These are phyloP conservation scores for Piscicola geometra DNA, from an alignment of 2,888 invertebrate genomes.

Conservation along the genomic window DNA sequence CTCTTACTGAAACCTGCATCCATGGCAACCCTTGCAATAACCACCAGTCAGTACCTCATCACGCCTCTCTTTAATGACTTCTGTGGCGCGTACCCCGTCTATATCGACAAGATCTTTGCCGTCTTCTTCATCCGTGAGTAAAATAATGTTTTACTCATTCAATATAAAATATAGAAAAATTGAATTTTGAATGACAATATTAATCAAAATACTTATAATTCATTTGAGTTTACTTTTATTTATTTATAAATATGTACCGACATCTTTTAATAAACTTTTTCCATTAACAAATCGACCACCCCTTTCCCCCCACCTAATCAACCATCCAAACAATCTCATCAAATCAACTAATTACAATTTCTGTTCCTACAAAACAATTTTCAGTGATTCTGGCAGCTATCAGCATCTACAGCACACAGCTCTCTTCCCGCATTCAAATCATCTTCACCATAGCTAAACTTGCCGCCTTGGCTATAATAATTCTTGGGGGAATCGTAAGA, in stretches of 20 bases:
- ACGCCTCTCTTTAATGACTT: conserved; percentile 49
- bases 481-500: conserved; percentile 82
- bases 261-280: too few species aligned
- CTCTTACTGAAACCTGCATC: conserved; percentile 53
- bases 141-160: too few species aligned
- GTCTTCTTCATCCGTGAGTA: conserved; percentile 64
- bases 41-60: conserved; percentile 50
- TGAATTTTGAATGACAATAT: too few species aligned
- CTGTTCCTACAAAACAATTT: conserved; percentile 38
- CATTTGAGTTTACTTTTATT: background rate
- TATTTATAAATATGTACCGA: too few species aligned
- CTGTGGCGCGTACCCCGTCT: conserved; percentile 37
- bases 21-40: conserved; percentile 58
- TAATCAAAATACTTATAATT: too few species aligned
- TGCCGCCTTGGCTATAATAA: conserved; percentile 80
- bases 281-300: too few species aligned
- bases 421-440: conserved; percentile 88
- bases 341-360: background rate
- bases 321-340: background rate
- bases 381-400: conserved; percentile 82
- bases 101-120: conserved; percentile 40
- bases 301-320: background rate
- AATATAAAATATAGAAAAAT: too few species aligned
- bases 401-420: conserved; percentile 88
- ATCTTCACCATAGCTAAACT: conserved; percentile 88